Conservation (phyloP, 1,140 invertebrate genomes). For the Drosophila grimshawi region DNA sequence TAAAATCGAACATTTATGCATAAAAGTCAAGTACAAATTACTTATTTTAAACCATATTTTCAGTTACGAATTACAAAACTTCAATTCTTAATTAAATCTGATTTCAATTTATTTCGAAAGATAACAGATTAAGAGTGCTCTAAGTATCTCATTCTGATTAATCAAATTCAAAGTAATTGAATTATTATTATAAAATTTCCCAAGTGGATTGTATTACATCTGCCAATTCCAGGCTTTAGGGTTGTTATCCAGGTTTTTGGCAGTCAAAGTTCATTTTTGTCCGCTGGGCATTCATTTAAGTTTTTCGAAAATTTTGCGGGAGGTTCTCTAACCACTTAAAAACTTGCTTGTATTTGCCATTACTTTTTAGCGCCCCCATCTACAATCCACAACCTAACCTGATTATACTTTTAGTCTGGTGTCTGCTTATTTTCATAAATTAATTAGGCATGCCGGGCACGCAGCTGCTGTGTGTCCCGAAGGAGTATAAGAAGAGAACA, state of each 20-base stretch:
- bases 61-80: no score
- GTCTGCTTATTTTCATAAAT: constrained; percentile 61
- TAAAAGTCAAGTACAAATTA: no score
- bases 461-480: constrained; percentile 10
- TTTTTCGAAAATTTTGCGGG: neutral
- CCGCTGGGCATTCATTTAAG: constrained; percentile 29
- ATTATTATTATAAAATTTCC: no score
- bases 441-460: constrained; percentile 61
- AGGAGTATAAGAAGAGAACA: neutral
- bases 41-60: no score
- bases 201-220: neutral
- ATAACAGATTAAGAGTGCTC: no score
- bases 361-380: neutral
- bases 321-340: neutral
- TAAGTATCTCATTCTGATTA: no score
- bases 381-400: neutral
- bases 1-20: no score
- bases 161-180: no score
- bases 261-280: constrained; percentile 36
- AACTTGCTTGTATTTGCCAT: constrained; percentile 13
- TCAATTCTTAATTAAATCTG: neutral
- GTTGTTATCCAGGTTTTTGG: constrained; percentile 8
- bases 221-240: neutral
- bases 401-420: constrained; percentile 22
- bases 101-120: neutral